phyloP scores from a whole-genome alignment of 2,888 invertebrate genomes.

The Achlya flavicornis region DNA sequence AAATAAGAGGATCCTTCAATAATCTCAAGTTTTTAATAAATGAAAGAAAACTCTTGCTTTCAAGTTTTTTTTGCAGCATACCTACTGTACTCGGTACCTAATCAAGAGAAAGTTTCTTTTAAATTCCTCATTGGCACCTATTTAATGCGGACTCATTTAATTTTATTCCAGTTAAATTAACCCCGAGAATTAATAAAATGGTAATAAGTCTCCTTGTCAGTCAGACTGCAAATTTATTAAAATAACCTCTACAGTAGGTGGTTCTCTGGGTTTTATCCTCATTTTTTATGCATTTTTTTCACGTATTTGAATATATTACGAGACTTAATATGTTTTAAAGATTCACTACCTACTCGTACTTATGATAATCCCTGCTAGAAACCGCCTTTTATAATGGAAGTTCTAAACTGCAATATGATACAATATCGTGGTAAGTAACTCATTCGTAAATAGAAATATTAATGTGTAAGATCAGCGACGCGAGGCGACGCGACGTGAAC shows the following conservation, averaged over 20 bases:
- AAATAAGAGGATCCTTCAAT: background rate
- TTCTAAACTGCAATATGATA: background rate
- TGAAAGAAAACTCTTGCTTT: background rate
- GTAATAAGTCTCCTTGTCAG: constrained; percentile 47
- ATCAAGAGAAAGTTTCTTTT: constrained; percentile 6
- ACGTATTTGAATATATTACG: too few species aligned
- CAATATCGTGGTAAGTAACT: background rate
- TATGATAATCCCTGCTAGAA: background rate
- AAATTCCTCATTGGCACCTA: constrained; percentile 30
- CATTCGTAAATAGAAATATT: constrained; percentile 12
- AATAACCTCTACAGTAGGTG: constrained; percentile 15
- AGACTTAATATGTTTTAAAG: too few species aligned
- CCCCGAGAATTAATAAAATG: constrained; percentile 69
- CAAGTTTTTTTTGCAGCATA: background rate
- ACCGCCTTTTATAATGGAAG: background rate
- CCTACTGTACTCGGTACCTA: constrained; percentile 5
- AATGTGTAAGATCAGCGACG: too few species aligned
- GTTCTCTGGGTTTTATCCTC: background rate
- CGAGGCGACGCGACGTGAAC: background rate
- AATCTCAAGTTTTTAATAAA: background rate
- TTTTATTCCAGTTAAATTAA: constrained; percentile 61
- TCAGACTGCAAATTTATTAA: constrained; percentile 37
- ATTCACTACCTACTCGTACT: too few species aligned
- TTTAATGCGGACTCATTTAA: constrained; percentile 30
- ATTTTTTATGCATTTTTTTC: background rate